phyloP scores from a whole-genome alignment of 2,888 invertebrate species.

The Poecilobothrus nobilitatus region DNA sequence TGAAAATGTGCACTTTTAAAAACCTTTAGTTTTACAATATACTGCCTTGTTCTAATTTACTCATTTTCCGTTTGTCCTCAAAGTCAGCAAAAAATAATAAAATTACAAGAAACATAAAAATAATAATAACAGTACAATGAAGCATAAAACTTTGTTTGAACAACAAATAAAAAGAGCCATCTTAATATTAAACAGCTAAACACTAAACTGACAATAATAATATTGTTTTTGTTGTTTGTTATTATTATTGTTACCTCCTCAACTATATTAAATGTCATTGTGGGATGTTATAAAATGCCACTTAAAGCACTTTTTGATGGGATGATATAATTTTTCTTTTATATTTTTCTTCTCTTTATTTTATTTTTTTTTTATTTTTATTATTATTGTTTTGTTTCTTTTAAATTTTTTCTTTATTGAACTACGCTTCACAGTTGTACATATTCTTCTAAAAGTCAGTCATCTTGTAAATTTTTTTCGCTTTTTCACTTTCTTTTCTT shows the following conservation, averaged over 20 bases:
- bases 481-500: too few relatives aligned
- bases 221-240: not conserved
- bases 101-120: not conserved
- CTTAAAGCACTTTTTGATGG: too few relatives aligned
- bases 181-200: not conserved
- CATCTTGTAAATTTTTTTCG: too few relatives aligned
- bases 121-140: not conserved
- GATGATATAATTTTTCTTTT: too few relatives aligned
- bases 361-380: too few relatives aligned
- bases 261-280: constrained; percentile 4
- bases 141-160: not conserved
- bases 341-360: too few relatives aligned
- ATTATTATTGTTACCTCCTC: not conserved
- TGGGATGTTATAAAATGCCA: constrained; percentile 3
- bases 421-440: too few relatives aligned
- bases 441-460: too few relatives aligned
- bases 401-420: too few relatives aligned
- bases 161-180: not conserved
- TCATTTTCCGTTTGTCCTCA: not conserved
- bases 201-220: not conserved
- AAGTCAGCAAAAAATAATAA: not conserved
- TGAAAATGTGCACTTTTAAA: too few relatives aligned
- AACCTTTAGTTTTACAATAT: too few relatives aligned
- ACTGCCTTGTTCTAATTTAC: not conserved
- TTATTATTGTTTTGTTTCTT: too few relatives aligned